Evolutionary conservation across 2,888 invertebrate species (phyloP).

Genomic region (Erebia epiphron): DNA sequence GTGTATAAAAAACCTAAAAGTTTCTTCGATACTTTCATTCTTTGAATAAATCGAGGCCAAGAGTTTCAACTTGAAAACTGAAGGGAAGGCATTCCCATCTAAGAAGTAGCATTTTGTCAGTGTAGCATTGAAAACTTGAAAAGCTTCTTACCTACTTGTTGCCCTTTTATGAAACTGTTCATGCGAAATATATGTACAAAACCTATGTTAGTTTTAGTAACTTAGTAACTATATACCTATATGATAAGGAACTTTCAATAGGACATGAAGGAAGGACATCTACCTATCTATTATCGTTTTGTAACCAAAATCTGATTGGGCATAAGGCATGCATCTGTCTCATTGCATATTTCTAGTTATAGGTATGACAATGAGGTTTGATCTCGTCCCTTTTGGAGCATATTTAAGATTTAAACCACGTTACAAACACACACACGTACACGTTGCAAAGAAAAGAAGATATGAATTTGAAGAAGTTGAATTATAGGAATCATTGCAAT

Average conservation of each 20-base stretch:
- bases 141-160: background rate
- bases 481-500: constrained; percentile 13
- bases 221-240: no score
- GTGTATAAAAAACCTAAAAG: constrained; percentile 15
- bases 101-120: constrained; percentile 13
- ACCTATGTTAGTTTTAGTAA: no score
- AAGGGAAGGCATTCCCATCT: constrained; percentile 28
- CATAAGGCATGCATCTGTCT: no score
- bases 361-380: no score
- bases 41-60: constrained; percentile 36
- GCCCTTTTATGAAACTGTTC: background rate
- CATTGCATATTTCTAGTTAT: no score
- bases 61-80: constrained; percentile 30
- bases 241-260: no score
- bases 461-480: background rate
- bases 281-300: no score
- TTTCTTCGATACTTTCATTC: constrained; percentile 23
- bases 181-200: background rate
- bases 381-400: no score
- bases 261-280: no score
- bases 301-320: no score
- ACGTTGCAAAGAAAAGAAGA: background rate
- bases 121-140: background rate
- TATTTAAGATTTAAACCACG: no score
- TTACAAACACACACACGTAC: no score